phyloP scores from a whole-genome alignment of 2,113 vertebrate genomes.

The Bucco capensis region DNA sequence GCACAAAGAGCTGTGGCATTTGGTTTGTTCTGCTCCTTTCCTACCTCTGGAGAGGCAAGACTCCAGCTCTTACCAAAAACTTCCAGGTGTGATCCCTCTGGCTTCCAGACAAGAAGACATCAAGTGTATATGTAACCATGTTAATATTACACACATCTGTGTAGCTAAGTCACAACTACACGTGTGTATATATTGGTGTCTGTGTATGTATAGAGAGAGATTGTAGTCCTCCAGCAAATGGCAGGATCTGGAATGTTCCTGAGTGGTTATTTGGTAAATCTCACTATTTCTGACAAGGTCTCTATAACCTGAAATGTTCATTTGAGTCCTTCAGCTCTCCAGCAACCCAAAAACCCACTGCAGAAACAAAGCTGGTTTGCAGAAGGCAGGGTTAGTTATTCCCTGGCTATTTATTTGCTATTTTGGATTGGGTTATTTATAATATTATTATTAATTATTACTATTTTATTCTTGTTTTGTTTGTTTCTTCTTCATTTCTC shows the following conservation, averaged over 20 bases:
- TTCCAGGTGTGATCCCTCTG: background rate
- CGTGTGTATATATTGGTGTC: too few species aligned
- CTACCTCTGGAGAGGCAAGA: background rate
- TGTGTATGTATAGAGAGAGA: background rate
- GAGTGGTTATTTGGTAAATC: background rate
- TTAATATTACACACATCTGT: background rate
- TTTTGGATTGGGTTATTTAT: background rate
- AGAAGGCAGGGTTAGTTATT: background rate
- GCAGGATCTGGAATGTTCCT: background rate
- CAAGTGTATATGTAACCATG: background rate
- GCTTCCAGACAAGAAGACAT: background rate
- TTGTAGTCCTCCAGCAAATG: background rate
- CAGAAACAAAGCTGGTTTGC: background rate
- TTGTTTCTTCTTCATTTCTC: slow-evolving; percentile 41
- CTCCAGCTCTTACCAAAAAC: background rate
- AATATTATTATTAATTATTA: background rate
- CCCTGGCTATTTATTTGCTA: background rate
- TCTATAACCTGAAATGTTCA: background rate
- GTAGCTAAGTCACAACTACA: too few species aligned
- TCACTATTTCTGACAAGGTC: background rate
- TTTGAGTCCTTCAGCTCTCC: background rate
- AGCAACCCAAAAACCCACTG: background rate
- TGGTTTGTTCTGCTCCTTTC: background rate
- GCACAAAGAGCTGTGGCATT: background rate
- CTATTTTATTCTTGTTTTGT: slow-evolving; percentile 13